Base-by-base conservation (phyloP, 2,113 vertebrate species). In the Triplophysa siluroides region DNA sequence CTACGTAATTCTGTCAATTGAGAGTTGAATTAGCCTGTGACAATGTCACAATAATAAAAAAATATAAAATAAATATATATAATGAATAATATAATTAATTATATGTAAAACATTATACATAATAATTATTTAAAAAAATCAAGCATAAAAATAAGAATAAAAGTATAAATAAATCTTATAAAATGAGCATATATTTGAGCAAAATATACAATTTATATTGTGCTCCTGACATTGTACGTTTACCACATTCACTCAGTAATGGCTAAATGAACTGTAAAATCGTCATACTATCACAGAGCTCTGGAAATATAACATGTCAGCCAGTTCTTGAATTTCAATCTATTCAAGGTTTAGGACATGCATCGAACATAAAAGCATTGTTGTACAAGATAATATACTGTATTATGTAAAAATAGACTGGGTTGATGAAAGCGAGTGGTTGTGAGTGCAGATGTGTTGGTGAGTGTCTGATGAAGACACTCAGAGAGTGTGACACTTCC, bases 261-360 rank as follows among this genome's bases (percentile, higher is more conserved):
- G 26, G 8, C 24, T n/a, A 33, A 56, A 56, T 54, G 4, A 69
- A 9, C 45, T 50, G 23, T 69, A 18, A 26, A 26, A 26, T 26
- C 2, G 26, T 26, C 26, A 26, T 26, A 1, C 26, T 1, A 58
- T 73, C n/a, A 41, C 16, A 60, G 29, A 16, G 13, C 16, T 24
- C 21, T 47, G 24, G 47, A 62, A 62, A 63, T 75, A 47, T 29
- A 11, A 26, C 26, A 75, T 8, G 14, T 29, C 41, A 12, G 16
- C 8, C 21, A 75, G 72, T 13, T 74, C 56, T 41, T 47, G 16
- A 43, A 75, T 75, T 62, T 26, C 72, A 43, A 23, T 75, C 12
- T 43, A 61, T 21, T 18, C 16, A 4, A 19, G 21, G 41, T 75
- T 12, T 75, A 58, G n/a, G 58, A 75, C 58, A 62, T 21, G 23